Conservation (phyloP, 2,113 vertebrate genomes). For the Odontophorus gujanensis region DNA sequence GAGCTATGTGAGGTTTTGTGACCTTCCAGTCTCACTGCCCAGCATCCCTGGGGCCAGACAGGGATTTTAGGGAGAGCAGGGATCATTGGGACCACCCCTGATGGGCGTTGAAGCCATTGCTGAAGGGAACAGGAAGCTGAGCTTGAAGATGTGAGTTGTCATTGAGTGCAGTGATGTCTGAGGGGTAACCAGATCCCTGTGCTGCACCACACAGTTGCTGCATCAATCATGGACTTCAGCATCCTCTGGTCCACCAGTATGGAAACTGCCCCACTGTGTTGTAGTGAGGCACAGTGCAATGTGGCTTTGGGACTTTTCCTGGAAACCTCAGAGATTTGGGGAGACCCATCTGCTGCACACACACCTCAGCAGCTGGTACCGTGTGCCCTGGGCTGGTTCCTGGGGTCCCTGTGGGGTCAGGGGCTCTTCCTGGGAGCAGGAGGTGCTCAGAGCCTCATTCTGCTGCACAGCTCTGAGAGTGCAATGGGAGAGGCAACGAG, state of each 20-base stretch:
- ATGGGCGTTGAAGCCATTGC: neutral
- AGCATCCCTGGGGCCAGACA: neutral
- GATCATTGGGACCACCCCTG: neutral
- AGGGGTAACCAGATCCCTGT: no score
- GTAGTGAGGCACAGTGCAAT: fast-evolving
- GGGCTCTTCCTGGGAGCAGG: neutral
- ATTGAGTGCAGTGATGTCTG: no score
- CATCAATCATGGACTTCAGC: no score
- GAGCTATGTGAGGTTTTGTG: conserved; percentile 21
- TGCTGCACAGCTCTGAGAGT: neutral
- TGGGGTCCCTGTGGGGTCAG: fast-evolving
- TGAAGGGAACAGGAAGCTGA: no score
- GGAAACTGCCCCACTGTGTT: neutral
- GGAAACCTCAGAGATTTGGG: neutral
- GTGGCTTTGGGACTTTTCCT: neutral
- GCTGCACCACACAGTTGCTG: no score
- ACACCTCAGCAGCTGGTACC: fast-evolving
- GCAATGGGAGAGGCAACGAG: neutral
- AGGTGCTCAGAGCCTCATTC: neutral
- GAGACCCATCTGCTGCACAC: fast-evolving
- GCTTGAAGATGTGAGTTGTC: no score
- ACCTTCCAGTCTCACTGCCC: conserved; percentile 15
- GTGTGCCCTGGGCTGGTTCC: neutral
- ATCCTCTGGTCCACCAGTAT: neutral
- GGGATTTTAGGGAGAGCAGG: neutral